Base-by-base conservation (phyloP, 2,113 vertebrate species). In the Paradisaea rubra region DNA sequence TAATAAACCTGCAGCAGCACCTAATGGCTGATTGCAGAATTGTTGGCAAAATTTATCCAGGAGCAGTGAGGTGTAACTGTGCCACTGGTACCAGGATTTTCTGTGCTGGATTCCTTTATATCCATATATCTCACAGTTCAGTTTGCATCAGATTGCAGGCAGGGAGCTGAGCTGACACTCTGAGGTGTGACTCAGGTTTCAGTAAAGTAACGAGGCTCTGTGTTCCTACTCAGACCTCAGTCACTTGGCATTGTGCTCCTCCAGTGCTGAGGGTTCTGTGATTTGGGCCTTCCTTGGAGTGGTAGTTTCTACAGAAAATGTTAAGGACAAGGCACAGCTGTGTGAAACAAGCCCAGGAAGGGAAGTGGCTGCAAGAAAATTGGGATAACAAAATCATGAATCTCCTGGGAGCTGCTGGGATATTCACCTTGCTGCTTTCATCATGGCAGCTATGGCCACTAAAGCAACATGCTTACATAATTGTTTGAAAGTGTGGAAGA, bases 11-110 rank as follows among this genome's bases (percentile, higher is more conserved):
- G 76, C 86, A 97, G 96, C 96, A 95, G 84, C 97, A 96, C 90
- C 97, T 96, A 97, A 95, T 85, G 97, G 96, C 93, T 86, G 83
- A 24, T 44, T 59, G 39, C 56, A 94, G 95, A 97, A 97, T 86
- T 0, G 66, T 80, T 49, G 79, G 71, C n/a, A 74, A 42, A 44
- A 73, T 72, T 37, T 28, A 47, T 22, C 13, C 4, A 52, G 70
- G 41, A 65, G 47, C 45, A 37, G 35, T 16, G 64, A 71, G 52
- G 15, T 53, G 14, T 27, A 61, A 7, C 66, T 24, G 16, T 76
- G 10, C 35, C 16, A 5, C 57, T 35, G 28, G 20, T 23, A 64
- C 22, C 54, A 59, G 72, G 59, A 19, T 53, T 50, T 69, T 73
- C n/a, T 39, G 7, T 52, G 57, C 66, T 56, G 23, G 15, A 11